Percentiles rank a stretch among this genome's conserved stretches.
Conservation (phyloP, 2,888 invertebrate genomes). For the Apantesis nais region DNA sequence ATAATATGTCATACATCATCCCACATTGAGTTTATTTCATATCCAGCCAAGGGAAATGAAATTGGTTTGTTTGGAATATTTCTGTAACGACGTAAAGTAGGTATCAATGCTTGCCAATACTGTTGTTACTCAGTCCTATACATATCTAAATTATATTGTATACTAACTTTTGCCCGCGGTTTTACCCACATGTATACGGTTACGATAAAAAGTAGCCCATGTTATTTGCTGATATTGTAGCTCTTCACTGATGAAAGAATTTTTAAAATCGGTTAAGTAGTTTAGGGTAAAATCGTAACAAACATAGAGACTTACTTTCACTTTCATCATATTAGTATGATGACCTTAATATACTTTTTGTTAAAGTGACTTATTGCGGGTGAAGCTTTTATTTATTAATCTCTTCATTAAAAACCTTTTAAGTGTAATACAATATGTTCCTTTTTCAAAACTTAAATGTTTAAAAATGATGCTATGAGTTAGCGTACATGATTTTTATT, state of each 20-base stretch:
- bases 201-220: too few relatives aligned
- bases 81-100: background rate
- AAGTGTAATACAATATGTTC: background rate
- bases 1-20: background rate
- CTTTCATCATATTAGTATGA: too few relatives aligned
- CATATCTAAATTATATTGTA: too few relatives aligned
- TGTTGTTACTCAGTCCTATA: background rate
- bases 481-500: background rate
- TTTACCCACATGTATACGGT: too few relatives aligned
- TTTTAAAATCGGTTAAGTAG: too few relatives aligned
- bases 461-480: conserved; percentile 1
- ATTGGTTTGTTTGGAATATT: background rate
- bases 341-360: conserved; percentile 1
- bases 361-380: background rate
- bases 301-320: too few relatives aligned
- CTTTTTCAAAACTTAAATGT: background rate
- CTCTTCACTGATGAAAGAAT: too few relatives aligned
- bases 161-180: too few relatives aligned
- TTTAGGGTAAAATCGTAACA: too few relatives aligned
- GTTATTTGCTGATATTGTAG: too few relatives aligned
- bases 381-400: background rate
- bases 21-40: background rate
- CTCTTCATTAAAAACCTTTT: background rate
- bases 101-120: background rate
- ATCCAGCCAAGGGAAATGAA: background rate